These are phyloP conservation scores for Drosophila sordidapex DNA, from an alignment of 2,888 invertebrate genomes.

Conservation along the genomic window DNA sequence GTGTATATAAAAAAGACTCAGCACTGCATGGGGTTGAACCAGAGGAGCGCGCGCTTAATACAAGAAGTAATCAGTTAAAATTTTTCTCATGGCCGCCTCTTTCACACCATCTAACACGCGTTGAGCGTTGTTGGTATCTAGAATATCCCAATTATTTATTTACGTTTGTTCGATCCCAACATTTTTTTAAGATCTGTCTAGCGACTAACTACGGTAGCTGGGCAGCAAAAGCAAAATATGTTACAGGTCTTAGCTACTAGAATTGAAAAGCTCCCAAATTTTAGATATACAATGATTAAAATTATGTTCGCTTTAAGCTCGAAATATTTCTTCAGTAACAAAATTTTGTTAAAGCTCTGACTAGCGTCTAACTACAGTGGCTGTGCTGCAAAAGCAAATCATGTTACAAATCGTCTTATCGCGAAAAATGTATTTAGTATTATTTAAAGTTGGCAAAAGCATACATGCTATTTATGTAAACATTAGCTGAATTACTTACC, in stretches of 20 bases:
- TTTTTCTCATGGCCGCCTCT: too few species aligned
- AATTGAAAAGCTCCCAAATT: neutral
- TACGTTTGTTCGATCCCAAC: too few species aligned
- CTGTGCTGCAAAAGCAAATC: conserved; percentile 10
- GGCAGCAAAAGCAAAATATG: conserved; percentile 10
- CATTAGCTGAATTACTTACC: conserved; percentile 87
- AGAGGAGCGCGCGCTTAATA: too few species aligned
- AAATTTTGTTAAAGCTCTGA: neutral
- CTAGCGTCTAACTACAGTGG: conserved; percentile 1
- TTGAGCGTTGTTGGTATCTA: too few species aligned
- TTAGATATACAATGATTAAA: neutral
- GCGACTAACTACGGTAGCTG: conserved; percentile 8
- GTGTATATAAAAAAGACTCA: too few species aligned
- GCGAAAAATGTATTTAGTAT: neutral
- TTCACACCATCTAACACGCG: too few species aligned
- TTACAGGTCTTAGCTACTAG: conserved; percentile 2
- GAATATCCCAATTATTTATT: too few species aligned
- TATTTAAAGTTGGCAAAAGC: conserved; percentile 8
- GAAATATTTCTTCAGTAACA: neutral
- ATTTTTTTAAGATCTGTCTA: too few species aligned
- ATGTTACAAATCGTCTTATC: conserved; percentile 1
- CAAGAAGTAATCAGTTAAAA: too few species aligned
- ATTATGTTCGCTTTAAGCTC: neutral
- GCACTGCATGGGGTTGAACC: neutral
- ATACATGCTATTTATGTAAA: conserved; percentile 7